phyloP scores from a whole-genome alignment of 2,888 invertebrate genomes.

The Trachelus tabidus region DNA sequence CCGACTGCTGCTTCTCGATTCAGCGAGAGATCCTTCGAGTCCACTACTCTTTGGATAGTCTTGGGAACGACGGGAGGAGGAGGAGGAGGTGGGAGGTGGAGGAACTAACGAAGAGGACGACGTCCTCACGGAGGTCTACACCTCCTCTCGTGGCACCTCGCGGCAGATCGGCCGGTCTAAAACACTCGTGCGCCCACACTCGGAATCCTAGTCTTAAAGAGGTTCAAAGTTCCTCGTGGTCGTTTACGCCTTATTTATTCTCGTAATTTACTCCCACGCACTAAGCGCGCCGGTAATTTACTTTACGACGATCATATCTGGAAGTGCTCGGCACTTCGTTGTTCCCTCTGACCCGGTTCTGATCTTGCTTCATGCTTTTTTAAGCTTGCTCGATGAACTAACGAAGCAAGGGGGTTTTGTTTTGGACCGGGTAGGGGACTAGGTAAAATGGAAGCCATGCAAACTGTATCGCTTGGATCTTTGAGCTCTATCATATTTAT shows the following conservation, averaged over 20 bases:
- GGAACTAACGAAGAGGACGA: too few relatives aligned
- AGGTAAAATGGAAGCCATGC: too few relatives aligned
- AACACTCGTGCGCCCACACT: constrained; percentile 46
- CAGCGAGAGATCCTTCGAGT: not conserved
- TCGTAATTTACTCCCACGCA: constrained; percentile 58
- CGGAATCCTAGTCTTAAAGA: constrained; percentile 48
- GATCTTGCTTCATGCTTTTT: too few relatives aligned
- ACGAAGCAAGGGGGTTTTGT: too few relatives aligned
- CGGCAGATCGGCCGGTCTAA: constrained; percentile 9
- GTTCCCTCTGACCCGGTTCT: too few relatives aligned
- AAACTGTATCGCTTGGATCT: too few relatives aligned
- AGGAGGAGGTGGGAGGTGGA: not conserved
- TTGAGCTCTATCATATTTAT: too few relatives aligned
- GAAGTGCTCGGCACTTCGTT: constrained; percentile 32
- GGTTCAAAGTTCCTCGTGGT: constrained; percentile 50
- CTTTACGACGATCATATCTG: constrained; percentile 57
- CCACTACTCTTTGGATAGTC: not conserved
- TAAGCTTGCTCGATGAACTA: too few relatives aligned
- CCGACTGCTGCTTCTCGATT: too few relatives aligned
- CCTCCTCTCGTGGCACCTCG: too few relatives aligned
- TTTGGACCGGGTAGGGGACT: too few relatives aligned
- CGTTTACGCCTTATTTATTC: constrained; percentile 58
- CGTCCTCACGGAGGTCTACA: too few relatives aligned
- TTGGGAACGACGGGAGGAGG: not conserved
- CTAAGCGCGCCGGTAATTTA: constrained; percentile 47